A percentile compares a stretch with the other conserved stretches of the same genome.
phyloP scores from a whole-genome alignment of 2,888 invertebrate genomes.

The Cheilosia urbana region DNA sequence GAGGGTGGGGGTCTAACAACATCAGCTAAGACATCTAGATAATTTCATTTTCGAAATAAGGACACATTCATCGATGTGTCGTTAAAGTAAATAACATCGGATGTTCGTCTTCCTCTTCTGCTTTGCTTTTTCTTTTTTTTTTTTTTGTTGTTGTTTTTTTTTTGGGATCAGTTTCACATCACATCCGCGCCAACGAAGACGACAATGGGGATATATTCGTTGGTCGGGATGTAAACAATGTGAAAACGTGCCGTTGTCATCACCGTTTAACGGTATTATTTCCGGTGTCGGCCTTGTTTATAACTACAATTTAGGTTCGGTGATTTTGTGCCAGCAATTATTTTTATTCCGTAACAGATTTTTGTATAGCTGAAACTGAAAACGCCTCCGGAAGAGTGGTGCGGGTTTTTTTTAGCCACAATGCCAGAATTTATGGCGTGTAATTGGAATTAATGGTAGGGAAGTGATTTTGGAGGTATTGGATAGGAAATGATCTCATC shows the following conservation, averaged over 20 bases:
- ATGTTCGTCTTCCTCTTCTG: conserved; percentile 48
- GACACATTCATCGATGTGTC: conserved; percentile 68
- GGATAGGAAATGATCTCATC: conserved; percentile 18
- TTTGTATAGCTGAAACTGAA: conserved; percentile 3
- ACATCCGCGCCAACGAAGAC: conserved; percentile 35
- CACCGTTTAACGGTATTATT: conserved; percentile 55
- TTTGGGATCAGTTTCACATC: conserved; percentile 65
- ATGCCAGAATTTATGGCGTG: conserved; percentile 44
- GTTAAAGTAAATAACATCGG: conserved; percentile 68
- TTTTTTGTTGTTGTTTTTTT: conserved; percentile 3
- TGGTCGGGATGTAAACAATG: conserved; percentile 58
- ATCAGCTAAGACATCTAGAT: conserved; percentile 59
- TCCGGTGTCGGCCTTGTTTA: conserved; percentile 66
- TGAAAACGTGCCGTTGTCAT: conserved; percentile 53
- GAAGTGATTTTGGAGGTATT: conserved; percentile 57
- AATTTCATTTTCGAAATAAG: conserved; percentile 63
- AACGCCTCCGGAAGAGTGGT: background rate
- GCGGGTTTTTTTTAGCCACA: background rate
- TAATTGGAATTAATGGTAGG: conserved; percentile 53
- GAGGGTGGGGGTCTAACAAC: conserved; percentile 21
- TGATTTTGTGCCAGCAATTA: conserved; percentile 68
- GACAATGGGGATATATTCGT: conserved; percentile 23
- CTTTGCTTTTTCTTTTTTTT: background rate
- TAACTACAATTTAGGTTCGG: conserved; percentile 62
- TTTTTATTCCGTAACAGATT: conserved; percentile 60